Base-by-base conservation (phyloP, 2,888 invertebrate species). In the Plusia festucae region DNA sequence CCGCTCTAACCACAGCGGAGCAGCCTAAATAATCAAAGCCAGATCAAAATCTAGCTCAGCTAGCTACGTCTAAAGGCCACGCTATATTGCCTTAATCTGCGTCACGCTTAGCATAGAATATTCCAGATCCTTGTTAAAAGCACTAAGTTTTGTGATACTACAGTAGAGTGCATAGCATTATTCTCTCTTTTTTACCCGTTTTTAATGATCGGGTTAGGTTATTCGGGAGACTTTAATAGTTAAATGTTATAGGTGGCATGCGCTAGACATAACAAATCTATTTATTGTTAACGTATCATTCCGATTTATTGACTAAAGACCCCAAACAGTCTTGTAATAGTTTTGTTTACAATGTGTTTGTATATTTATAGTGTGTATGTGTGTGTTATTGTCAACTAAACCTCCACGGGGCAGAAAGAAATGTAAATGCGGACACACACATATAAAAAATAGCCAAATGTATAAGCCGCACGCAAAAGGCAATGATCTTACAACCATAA, bases 1-100 rank as follows among this genome's bases (percentile, higher is more conserved):
- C 16, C 46, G 11, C 46, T 46, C 18, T 9, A 46, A 18, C 46
- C 46, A 46, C 9, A 40, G 34, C 34, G 34, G 40, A n/a, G 40
- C 18, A 20, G 18, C 46, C 46, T 49, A 49, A 49, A 49, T 49
- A 49, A 49, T 49, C 46, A 49, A 4, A 20, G 20, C 18, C 46
- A 18, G 46, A 49, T 40, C 40, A 40, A 6, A 40, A 40, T 40
- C 40, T 40, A 40, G 40, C 46, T 16, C 46, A 16, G 20, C 44
- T 34, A 34, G 34, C 40, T n/a, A n/a, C 40, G 40, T 40, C 40
- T 40, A 6, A 40, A n/a, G 40, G n/a, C n/a, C 40, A n/a, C 40
- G 40, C 40, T 40, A 40, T 40, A 40, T 40, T n/a, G 40, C 40
- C 40, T n/a, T 40, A 40, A 40, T 34, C 34, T 34, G 34, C 34